Evolutionary conservation across 2,888 invertebrate genomes (phyloP), one percentile per base, ranked within the genome.

Genomic region (Clistopyga incitator): DNA sequence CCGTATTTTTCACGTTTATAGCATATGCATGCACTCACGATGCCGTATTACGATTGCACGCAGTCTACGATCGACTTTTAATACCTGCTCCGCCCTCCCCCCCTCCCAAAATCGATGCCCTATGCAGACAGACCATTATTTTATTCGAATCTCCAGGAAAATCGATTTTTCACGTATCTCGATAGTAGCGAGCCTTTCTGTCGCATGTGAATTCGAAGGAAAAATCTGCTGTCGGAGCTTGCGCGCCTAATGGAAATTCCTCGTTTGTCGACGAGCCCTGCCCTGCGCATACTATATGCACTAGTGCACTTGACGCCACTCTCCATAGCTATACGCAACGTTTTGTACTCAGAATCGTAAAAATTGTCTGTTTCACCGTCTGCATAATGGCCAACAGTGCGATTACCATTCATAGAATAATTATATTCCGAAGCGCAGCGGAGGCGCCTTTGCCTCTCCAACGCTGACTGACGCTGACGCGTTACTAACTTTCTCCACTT

Each of bases 391-490:
- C 67, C 87, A 86, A 88, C 86, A 81, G 88, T 82, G 76, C 88
- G 88, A 91, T 91, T 90, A 91, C 89, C 88, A 91, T 91, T 91
- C 91, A 91, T 91, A 91, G 91, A 91, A 91, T 91, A 91, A 91
- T 91, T 91, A 90, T 88, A 86, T 84, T 72, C 82, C 77, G 78
- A 74, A 18, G 74, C 61, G 56, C 50, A 59, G 81, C 65, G 15
- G 70, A 78, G 59, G 85, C 77, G 74, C 61, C 77, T 75, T 88
- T 85, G 89, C 88, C 89, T 90, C 89, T 91, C 89, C 88, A 70
- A 54, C 70, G 47, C 59, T 87, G 38, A 10, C 10, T 10, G 10
- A 38, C 38, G 38, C 10, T 89, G 88, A 90, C 88, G 88, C 87
- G 85, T 89, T 89, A 90, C 89, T 89, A 88, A 81, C 85, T 88